Evolutionary conservation across 2,888 invertebrate genomes (phyloP), one percentile per base, ranked within the genome.

Genomic region (Muschampia staudingeri): DNA sequence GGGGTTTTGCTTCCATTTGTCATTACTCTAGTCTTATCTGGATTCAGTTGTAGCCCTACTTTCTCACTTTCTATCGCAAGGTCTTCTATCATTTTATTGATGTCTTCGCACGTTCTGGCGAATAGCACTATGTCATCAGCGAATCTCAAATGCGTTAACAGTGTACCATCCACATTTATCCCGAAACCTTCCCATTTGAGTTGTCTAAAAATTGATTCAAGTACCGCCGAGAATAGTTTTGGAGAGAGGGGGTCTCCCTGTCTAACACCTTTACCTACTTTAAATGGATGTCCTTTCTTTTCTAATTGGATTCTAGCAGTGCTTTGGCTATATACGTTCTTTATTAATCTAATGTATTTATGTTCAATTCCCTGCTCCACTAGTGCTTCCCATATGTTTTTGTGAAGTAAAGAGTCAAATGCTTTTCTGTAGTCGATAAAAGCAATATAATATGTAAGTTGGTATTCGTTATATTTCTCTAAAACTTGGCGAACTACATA

Each of bases 111-210:
- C 65, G 82, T 83, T 83, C 86, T 70, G 9, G 86, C 85, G 14
- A 88, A 86, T 72, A 88, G 42, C 34, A 89, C 84, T 34, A 87
- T 86, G 76, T 89, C 87, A 67, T 87, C 89, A 1, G 85, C 85
- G 73, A 85, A 86, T 80, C 87, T 83, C 56, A 86, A 44, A 73
- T 88, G 85, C 16, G 84, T 82, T 56, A 48, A 16, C 4, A 0
- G 3, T 48, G 2, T 4, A 48, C 48, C 48, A 48, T 48, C 6
- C 16, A 48, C 16, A 6, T 48, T 48, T 0, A 48, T 3, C 2
- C 48, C 48, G 2, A 52, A 4, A 16, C 16, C 2, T 52, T 52
- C 48, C 48, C 48, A 52, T 0, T 16, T 52, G 6, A 52, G 48
- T 0, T 4, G 0, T n/a, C 48, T 52, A n/a, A 52, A 52, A 1